These are phyloP conservation scores for Eueremaeus valkanovi DNA, from an alignment of 2,888 invertebrate species.

Conservation along the genomic window DNA sequence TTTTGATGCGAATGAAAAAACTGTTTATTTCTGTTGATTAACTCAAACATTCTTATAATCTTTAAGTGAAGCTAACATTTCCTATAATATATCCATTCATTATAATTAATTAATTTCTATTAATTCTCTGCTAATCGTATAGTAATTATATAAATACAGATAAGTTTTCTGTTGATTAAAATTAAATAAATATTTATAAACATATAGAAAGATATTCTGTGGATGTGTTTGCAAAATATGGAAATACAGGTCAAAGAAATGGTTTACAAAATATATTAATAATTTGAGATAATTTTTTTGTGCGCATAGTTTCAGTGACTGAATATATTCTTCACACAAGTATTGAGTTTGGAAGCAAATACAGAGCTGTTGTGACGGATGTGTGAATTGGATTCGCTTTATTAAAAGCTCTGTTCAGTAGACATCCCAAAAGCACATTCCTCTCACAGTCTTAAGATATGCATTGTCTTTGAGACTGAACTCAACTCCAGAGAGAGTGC, in stretches of 20 bases:
- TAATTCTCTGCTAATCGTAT: not conserved
- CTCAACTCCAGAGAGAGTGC: not conserved
- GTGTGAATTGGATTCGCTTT: conserved; percentile 20
- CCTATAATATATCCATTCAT: not conserved
- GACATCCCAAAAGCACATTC: conserved; percentile 12
- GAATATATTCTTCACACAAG: not conserved
- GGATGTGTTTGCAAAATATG: not conserved
- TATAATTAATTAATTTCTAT: not conserved
- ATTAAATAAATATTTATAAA: not conserved
- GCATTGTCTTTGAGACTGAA: not conserved
- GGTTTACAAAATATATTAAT: not conserved
- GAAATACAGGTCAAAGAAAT: not conserved
- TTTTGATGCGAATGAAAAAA: not conserved
- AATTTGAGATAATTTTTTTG: too few species aligned
- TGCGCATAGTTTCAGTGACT: not conserved
- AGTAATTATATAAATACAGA: not conserved
- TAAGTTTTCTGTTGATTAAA: too few species aligned
- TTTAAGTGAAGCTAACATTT: not conserved
- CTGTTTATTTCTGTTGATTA: not conserved
- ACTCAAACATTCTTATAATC: not conserved
- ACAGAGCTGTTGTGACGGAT: conserved; percentile 17
- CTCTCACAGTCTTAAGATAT: not conserved
- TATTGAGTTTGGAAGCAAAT: not conserved
- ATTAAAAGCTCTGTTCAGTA: conserved; percentile 1
- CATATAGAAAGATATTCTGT: too few species aligned